Conservation (phyloP, 1,140 invertebrate species). For the Parasteatoda tepidariorum region DNA sequence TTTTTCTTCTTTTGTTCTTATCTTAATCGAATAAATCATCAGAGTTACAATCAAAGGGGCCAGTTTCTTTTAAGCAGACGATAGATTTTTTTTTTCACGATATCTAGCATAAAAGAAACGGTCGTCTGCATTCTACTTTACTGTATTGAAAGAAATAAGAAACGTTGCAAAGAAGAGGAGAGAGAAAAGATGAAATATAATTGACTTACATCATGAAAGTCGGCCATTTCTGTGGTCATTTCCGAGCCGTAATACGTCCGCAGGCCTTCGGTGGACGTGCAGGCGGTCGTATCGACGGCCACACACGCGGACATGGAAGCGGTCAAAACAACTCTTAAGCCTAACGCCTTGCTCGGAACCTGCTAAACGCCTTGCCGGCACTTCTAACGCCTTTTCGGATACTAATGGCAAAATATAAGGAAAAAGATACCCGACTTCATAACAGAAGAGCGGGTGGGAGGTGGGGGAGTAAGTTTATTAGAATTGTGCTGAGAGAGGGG, state of each 20-base stretch:
- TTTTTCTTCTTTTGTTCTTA: too few relatives aligned
- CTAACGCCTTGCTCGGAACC: slow-evolving; percentile 21
- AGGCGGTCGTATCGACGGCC: slow-evolving; percentile 33
- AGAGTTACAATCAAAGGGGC: too few relatives aligned
- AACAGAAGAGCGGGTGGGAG: background rate
- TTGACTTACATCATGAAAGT: slow-evolving; percentile 62
- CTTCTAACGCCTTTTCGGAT: background rate
- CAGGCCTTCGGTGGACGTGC: slow-evolving; percentile 44
- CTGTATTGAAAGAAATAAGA: too few relatives aligned
- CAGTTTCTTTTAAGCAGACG: too few relatives aligned
- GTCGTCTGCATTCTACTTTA: too few relatives aligned
- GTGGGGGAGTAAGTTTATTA: background rate
- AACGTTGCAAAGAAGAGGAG: background rate
- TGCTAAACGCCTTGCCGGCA: background rate
- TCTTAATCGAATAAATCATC: too few relatives aligned
- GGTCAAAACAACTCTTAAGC: slow-evolving; percentile 30
- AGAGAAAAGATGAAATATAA: background rate
- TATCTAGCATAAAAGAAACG: too few relatives aligned
- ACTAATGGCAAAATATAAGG: background rate
- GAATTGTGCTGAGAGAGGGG: background rate
- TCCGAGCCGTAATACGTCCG: slow-evolving; percentile 47
- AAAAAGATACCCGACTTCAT: background rate
- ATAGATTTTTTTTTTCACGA: too few relatives aligned
- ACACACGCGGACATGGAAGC: slow-evolving; percentile 52
- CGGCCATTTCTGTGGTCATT: slow-evolving; percentile 61